phyloP scores from a whole-genome alignment of 2,888 invertebrate species.

The Spisula subtruncata region DNA sequence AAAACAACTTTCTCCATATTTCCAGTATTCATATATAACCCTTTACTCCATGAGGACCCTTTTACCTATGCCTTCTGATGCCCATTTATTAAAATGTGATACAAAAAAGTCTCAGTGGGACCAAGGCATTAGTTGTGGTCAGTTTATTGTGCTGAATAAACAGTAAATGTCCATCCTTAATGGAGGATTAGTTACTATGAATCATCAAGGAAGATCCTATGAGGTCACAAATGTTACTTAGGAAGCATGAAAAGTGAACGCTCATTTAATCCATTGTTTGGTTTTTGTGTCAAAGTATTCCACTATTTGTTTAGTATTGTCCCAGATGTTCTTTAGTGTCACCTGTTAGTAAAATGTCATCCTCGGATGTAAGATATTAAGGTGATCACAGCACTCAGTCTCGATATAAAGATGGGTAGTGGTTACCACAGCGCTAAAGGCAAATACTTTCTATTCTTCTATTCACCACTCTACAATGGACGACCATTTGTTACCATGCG shows the following conservation, averaged over 20 bases:
- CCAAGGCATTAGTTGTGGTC: too few relatives aligned
- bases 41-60: too few relatives aligned
- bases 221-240: neutral
- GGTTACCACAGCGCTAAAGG: constrained; percentile 22
- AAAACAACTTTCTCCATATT: too few relatives aligned
- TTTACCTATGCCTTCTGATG: too few relatives aligned
- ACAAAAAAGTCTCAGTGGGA: too few relatives aligned
- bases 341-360: neutral
- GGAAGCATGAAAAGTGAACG: neutral
- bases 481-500: constrained; percentile 52
- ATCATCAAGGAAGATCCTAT: neutral
- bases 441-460: constrained; percentile 46
- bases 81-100: too few relatives aligned
- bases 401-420: constrained; percentile 15
- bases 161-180: too few relatives aligned
- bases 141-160: too few relatives aligned
- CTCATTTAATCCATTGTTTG: neutral
- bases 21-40: too few relatives aligned
- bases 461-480: constrained; percentile 34
- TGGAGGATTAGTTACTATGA: neutral
- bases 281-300: neutral
- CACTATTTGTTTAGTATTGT: neutral
- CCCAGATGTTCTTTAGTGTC: constrained; percentile 15
- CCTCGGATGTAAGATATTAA: constrained; percentile 13
- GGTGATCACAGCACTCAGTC: neutral